Conservation (phyloP, 2,797 vertebrate species). For the Coendou prehensilis region DNA sequence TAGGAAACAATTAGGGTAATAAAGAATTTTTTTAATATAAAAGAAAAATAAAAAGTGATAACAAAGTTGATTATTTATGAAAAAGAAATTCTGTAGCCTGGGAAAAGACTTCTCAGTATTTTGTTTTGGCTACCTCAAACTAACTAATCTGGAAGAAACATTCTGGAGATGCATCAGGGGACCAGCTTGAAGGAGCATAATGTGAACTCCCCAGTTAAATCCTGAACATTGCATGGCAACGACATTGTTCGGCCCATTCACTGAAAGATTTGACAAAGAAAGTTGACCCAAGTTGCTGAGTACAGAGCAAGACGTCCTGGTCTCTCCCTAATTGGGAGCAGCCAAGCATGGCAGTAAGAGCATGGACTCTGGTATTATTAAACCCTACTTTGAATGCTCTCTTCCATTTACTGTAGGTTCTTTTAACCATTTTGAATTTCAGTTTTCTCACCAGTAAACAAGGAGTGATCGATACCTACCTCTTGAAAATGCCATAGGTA, state of each 20-base stretch:
- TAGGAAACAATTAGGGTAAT: neutral
- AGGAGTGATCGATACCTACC: neutral
- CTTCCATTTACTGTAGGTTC: neutral
- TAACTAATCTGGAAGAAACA: neutral
- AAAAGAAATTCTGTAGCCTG: slow-evolving; percentile 20
- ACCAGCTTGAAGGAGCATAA: neutral
- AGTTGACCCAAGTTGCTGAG: neutral
- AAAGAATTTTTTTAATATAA: neutral
- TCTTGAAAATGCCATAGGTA: neutral
- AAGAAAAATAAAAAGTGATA: slow-evolving; percentile 17
- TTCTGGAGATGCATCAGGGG: neutral
- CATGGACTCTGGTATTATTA: neutral
- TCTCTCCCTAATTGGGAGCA: neutral
- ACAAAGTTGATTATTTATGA: neutral
- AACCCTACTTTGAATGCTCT: neutral
- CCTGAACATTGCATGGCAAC: neutral
- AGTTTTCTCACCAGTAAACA: neutral
- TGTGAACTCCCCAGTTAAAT: neutral
- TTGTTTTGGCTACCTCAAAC: neutral
- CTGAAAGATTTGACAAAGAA: slow-evolving; percentile 21
- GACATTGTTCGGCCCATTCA: neutral
- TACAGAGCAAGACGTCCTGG: neutral
- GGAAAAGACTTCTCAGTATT: neutral
- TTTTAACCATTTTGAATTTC: slow-evolving; percentile 26
- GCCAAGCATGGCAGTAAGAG: neutral